phyloP scores from a whole-genome alignment of 1,140 invertebrate genomes.

The Matsumurasca onukii region DNA sequence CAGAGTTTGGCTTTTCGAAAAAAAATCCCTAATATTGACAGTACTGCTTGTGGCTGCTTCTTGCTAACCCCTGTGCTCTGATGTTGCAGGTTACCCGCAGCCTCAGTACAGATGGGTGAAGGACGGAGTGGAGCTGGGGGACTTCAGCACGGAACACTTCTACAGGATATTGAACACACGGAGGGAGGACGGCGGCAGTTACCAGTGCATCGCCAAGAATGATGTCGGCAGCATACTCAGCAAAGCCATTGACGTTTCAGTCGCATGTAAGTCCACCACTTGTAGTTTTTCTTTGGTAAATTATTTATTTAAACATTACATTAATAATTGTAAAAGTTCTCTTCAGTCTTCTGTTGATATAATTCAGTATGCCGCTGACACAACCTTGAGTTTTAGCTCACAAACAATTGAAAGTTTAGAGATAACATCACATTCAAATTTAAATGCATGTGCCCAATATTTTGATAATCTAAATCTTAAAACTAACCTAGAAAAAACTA shows the following conservation, averaged over 20 bases:
- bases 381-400: no score
- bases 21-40: no score
- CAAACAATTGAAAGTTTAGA: no score
- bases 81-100: constrained; percentile 71
- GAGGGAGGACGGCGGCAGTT: constrained; percentile 78
- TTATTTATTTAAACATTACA: neutral
- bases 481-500: no score
- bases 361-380: neutral
- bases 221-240: constrained; percentile 88
- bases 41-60: no score
- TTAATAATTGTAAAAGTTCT: neutral
- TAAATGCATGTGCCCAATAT: no score
- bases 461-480: no score
- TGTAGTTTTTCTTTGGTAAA: neutral
- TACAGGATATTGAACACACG: constrained; percentile 78
- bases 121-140: constrained; percentile 71
- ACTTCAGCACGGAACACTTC: constrained; percentile 71
- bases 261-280: constrained; percentile 81
- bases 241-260: constrained; percentile 79
- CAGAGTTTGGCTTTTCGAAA: no score
- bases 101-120: constrained; percentile 89
- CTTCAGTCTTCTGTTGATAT: no score
- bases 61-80: no score
- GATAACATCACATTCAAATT: no score
- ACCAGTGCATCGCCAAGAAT: constrained; percentile 89